A percentile compares a stretch with the other conserved stretches of the same genome.
phyloP scores from a whole-genome alignment of 2,888 invertebrate genomes.

The Emmelina monodactyla region DNA sequence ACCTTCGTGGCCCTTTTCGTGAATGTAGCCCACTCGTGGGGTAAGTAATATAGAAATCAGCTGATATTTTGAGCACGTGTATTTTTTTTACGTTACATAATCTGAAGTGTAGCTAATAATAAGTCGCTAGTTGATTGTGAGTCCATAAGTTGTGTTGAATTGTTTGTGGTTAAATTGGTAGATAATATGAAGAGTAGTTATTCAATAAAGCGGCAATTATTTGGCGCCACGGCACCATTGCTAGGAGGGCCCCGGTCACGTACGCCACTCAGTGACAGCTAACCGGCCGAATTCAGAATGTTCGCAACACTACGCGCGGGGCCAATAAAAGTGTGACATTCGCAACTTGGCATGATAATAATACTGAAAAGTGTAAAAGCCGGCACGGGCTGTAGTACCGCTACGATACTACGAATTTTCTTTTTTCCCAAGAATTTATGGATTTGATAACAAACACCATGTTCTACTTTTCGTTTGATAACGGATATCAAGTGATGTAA shows the following conservation, averaged over 20 bases:
- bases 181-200: no score
- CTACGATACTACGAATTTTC: no score
- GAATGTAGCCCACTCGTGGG: conserved; percentile 42
- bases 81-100: no score
- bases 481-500: no score
- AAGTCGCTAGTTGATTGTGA: no score
- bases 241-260: conserved; percentile 55
- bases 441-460: no score
- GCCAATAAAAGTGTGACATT: conserved; percentile 10
- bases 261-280: conserved; percentile 56
- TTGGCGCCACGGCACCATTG: conserved; percentile 60
- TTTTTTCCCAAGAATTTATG: no score
- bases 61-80: conserved; percentile 49
- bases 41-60: conserved; percentile 49
- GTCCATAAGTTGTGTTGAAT: no score
- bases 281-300: conserved; percentile 31
- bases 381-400: no score
- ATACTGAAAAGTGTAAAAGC: conserved; percentile 32
- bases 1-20: conserved; percentile 31
- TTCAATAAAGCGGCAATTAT: conserved; percentile 58
- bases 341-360: conserved; percentile 20
- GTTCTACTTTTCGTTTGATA: no score
- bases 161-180: no score
- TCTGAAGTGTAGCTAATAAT: no score
- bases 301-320: conserved; percentile 9